Conservation (phyloP, 2,113 vertebrate species). For the Catagonus wagneri region DNA sequence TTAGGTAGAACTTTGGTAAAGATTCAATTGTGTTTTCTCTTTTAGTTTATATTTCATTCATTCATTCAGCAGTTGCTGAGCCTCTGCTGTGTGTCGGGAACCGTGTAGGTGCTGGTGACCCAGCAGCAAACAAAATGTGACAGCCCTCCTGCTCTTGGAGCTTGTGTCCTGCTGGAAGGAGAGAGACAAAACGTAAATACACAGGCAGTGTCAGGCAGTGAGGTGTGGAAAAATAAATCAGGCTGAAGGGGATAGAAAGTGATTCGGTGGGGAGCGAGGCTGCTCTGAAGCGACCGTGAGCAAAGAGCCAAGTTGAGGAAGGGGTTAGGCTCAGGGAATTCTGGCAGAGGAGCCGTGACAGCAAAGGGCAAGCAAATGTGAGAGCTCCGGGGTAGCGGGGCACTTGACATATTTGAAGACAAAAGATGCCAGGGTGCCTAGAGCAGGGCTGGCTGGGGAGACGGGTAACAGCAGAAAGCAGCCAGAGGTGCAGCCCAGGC, state of each 20-base stretch:
- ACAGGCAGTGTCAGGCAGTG: rapidly evolving
- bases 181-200: background rate
- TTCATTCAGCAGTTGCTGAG: background rate
- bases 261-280: background rate
- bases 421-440: background rate
- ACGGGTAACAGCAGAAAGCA: background rate
- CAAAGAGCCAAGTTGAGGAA: background rate
- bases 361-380: background rate
- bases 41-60: background rate
- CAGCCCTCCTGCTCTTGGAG: background rate
- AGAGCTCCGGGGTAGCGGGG: background rate
- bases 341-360: background rate
- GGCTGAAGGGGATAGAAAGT: background rate
- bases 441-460: background rate
- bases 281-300: background rate
- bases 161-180: background rate
- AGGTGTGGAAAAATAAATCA: background rate
- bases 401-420: background rate
- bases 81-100: background rate
- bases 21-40: background rate
- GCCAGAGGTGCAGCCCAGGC: background rate
- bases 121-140: background rate
- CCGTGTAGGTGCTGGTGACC: background rate
- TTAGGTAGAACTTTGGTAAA: conserved; percentile 5
- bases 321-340: background rate